phyloP scores from a whole-genome alignment of 2,797 vertebrate genomes.

The Ctenochaetus hawaiiensis region DNA sequence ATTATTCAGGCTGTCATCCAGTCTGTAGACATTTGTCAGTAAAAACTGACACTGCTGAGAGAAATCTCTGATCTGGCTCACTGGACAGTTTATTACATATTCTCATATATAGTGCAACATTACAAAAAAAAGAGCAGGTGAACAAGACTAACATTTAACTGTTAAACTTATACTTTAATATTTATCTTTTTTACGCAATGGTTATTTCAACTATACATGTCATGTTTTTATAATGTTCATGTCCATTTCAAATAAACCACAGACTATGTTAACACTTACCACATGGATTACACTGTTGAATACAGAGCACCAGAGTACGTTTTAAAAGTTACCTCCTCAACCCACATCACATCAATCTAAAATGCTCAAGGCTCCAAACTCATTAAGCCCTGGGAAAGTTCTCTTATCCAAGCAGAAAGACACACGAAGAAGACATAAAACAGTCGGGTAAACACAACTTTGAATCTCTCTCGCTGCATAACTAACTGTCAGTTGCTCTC shows the following conservation, averaged over 20 bases:
- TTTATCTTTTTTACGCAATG: no score
- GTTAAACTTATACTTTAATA: neutral
- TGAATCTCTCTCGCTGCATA: conserved; percentile 76
- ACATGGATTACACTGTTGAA: conserved; percentile 48
- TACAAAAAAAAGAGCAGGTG: neutral
- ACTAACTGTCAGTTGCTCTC: conserved; percentile 78
- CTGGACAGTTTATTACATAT: neutral
- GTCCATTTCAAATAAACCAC: conserved; percentile 10
- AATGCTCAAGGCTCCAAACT: conserved; percentile 68
- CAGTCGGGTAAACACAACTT: conserved; percentile 82
- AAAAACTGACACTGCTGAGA: conserved; percentile 41
- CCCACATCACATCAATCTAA: conserved; percentile 70
- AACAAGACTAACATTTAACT: neutral
- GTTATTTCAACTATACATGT: neutral
- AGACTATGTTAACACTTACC: conserved; percentile 31
- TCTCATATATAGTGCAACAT: neutral
- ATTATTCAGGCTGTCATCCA: conserved; percentile 65
- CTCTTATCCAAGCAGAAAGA: conserved; percentile 74
- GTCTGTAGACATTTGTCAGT: conserved; percentile 51
- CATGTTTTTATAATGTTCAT: conserved; percentile 1
- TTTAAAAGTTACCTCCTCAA: conserved; percentile 66
- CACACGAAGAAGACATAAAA: conserved; percentile 76
- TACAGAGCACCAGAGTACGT: conserved; percentile 41
- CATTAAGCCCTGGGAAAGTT: conserved; percentile 74
- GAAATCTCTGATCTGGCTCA: conserved; percentile 58